Conservation (phyloP, 2,888 invertebrate species). For the Brenthis hecate region DNA sequence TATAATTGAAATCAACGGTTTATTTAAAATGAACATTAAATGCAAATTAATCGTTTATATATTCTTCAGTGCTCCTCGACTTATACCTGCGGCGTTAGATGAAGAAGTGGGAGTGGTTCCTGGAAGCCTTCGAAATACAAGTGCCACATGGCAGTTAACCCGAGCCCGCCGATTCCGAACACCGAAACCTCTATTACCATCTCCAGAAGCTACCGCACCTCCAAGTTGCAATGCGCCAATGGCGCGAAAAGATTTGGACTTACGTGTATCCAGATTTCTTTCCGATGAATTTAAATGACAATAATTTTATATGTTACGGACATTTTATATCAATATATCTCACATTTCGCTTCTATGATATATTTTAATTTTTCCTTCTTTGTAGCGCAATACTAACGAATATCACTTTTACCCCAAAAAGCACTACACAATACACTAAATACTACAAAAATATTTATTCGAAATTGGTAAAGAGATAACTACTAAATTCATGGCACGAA, state of each 20-base stretch:
- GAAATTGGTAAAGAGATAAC: too few relatives aligned
- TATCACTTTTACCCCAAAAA: too few relatives aligned
- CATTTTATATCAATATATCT: neutral
- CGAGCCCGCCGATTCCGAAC: slow-evolving; percentile 67
- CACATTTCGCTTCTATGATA: neutral
- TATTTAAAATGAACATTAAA: too few relatives aligned
- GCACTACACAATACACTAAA: too few relatives aligned
- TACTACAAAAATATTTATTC: too few relatives aligned
- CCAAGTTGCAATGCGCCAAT: slow-evolving; percentile 61
- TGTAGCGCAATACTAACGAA: too few relatives aligned
- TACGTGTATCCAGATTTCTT: slow-evolving; percentile 52
- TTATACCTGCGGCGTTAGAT: slow-evolving; percentile 58
- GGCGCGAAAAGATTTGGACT: slow-evolving; percentile 65
- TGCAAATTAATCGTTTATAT: neutral
- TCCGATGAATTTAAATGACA: slow-evolving; percentile 35
- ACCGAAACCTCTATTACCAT: slow-evolving; percentile 57
- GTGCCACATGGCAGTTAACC: slow-evolving; percentile 69
- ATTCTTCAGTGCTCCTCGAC: slow-evolving; percentile 58
- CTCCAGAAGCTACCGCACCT: slow-evolving; percentile 61
- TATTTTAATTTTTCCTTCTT: too few relatives aligned
- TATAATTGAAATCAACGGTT: too few relatives aligned
- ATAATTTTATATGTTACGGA: slow-evolving; percentile 3
- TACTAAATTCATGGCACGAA: too few relatives aligned
- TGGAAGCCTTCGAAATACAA: slow-evolving; percentile 58
- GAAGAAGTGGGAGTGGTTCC: slow-evolving; percentile 51